phyloP scores from a whole-genome alignment of 1,140 invertebrate genomes.

The Ceratosolen fusciceps region DNA sequence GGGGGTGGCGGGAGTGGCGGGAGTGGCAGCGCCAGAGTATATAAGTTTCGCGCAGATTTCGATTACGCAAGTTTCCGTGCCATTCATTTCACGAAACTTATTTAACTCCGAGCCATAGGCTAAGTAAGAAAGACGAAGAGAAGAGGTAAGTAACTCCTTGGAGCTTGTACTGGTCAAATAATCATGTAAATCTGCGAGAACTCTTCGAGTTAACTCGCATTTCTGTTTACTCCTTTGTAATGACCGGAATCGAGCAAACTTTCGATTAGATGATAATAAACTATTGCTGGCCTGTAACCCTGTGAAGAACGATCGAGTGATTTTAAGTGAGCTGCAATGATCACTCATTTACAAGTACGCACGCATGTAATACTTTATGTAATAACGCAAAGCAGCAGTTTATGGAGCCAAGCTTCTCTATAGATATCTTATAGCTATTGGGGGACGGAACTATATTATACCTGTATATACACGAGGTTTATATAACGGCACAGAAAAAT shows the following conservation, averaged over 20 bases:
- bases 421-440: neutral
- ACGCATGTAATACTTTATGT: constrained; percentile 11
- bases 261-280: constrained; percentile 45
- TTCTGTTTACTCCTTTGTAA: constrained; percentile 38
- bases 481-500: neutral
- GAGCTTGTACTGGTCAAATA: constrained; percentile 33
- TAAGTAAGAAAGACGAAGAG: neutral
- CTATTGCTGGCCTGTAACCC: neutral
- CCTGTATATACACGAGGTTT: neutral
- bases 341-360: neutral
- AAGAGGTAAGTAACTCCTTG: neutral
- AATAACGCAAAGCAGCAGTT: neutral
- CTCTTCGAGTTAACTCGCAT: constrained; percentile 35
- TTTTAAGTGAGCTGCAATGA: constrained; percentile 23
- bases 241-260: neutral
- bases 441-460: no score
- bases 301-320: constrained; percentile 39
- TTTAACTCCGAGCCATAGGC: constrained; percentile 37
- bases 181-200: constrained; percentile 33
- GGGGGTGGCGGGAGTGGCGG: neutral
- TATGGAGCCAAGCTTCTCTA: neutral
- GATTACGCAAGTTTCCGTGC: constrained; percentile 46
- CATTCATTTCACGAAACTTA: constrained; percentile 43
- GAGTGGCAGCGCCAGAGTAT: neutral
- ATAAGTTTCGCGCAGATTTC: constrained; percentile 43